phyloP scores from a whole-genome alignment of 2,888 invertebrate genomes.

The Drosophila mettleri region DNA sequence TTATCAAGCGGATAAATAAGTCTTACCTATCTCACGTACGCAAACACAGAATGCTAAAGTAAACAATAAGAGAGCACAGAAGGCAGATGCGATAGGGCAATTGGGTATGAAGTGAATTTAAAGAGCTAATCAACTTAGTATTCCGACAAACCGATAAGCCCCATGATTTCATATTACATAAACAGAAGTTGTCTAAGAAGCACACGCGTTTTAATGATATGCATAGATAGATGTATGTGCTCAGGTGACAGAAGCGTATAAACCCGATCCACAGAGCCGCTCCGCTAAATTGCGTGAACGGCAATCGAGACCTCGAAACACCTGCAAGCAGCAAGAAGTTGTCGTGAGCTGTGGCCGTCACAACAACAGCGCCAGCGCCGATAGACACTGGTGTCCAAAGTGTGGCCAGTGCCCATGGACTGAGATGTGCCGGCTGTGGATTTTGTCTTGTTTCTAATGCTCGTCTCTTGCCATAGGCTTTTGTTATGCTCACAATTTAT shows the following conservation, averaged over 20 bases:
- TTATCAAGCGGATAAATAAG: slow-evolving; percentile 34
- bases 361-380: slow-evolving; percentile 18
- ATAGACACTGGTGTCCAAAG: slow-evolving; percentile 42
- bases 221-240: background rate
- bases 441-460: slow-evolving; percentile 56
- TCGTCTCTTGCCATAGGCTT: slow-evolving; percentile 31
- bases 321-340: slow-evolving; percentile 40
- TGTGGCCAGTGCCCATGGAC: slow-evolving; percentile 27
- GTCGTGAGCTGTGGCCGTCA: slow-evolving; percentile 14
- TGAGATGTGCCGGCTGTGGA: slow-evolving; percentile 61
- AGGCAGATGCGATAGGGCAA: slow-evolving; percentile 11
- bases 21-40: slow-evolving; percentile 41
- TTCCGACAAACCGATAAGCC: background rate
- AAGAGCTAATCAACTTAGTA: background rate
- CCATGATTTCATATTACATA: slow-evolving; percentile 3
- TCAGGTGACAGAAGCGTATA: slow-evolving; percentile 20
- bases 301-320: slow-evolving; percentile 58
- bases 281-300: slow-evolving; percentile 46
- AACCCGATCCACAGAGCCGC: slow-evolving; percentile 40
- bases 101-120: background rate
- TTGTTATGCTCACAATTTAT: slow-evolving; percentile 24
- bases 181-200: slow-evolving; percentile 5
- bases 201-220: background rate
- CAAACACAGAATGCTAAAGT: slow-evolving; percentile 9
- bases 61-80: background rate